Base-by-base conservation (phyloP, 2,797 vertebrate genomes). In the Gobio occitaniae region DNA sequence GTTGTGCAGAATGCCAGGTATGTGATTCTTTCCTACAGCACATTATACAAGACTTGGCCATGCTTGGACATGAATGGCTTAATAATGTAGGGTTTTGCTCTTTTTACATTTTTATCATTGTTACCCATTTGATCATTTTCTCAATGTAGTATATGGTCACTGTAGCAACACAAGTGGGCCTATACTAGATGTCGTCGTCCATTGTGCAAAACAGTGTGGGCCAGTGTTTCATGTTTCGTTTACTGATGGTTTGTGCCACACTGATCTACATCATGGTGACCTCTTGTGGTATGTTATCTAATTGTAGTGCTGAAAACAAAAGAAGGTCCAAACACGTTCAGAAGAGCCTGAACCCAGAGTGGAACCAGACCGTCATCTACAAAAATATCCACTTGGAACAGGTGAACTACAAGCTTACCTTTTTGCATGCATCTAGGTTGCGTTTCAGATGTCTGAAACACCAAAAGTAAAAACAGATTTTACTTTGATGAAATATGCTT, bases 1-100 rank as follows among this genome's bases (percentile, higher is more conserved):
- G 98, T 99, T 97, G 98, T 99, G 96, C 98, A 99, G 96, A 99
- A 99, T 82, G 97, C 98, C 96, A 99, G 98, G 98, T 99, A 99
- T 96, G 97, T 97, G 93, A 72, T 92, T 87, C 86, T 92, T 91
- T 78, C 87, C 77, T 88, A 80, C 87, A 87, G 79, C 79, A 74
- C 63, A 86, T 84, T 59, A 76, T 72, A 25, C 36, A 75, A 79
- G 77, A 61, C 50, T 54, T 54, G 84, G 61, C 48, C 78, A n/a
- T 66, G 80, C 84, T 78, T 38, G 65, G 65, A 78, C 85, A 71
- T 65, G 87, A 88, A 87, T 87, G 86, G 87, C 87, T 89, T 41
- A 48, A 63, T 21, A 48, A 63, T 63, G n/a, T 63, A 76, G 38
- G 12, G 29, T 83, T 84, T 85, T 72, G 61, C 44, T 52, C 17